A percentile compares a stretch with the other conserved stretches of the same genome.
Evolutionary conservation across 2,113 vertebrate species (phyloP).

Genomic region (Calyptommatus sinebrachiatus): DNA sequence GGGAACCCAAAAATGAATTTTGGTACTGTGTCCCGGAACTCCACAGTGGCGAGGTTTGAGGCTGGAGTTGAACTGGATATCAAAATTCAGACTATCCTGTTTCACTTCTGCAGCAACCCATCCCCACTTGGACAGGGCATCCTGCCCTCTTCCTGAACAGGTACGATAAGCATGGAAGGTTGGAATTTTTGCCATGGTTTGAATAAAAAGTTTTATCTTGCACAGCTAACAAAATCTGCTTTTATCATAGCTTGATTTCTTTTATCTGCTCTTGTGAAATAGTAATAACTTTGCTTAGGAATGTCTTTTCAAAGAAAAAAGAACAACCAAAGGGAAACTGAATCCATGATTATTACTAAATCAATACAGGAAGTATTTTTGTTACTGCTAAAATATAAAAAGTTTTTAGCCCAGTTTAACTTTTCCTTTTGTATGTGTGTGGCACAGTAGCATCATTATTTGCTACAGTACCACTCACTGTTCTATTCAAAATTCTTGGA

Average conservation of each 20-base stretch:
- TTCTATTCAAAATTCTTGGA: conserved; percentile 33
- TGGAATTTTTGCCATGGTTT: neutral
- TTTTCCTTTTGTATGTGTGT: conserved; percentile 10
- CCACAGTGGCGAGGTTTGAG: too few relatives aligned
- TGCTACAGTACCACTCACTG: conserved; percentile 14
- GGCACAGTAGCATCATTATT: conserved; percentile 4
- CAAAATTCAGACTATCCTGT: too few relatives aligned
- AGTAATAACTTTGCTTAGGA: neutral
- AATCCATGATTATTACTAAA: neutral
- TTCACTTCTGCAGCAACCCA: too few relatives aligned
- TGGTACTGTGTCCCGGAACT: too few relatives aligned
- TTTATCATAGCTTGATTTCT: neutral
- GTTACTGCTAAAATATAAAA: conserved; percentile 9
- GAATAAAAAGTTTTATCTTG: neutral
- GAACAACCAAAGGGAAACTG: neutral
- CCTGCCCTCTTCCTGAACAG: too few relatives aligned
- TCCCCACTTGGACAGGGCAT: too few relatives aligned
- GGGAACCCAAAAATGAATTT: too few relatives aligned
- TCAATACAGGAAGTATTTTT: conserved; percentile 12
- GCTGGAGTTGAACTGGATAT: too few relatives aligned
- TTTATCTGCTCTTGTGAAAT: neutral
- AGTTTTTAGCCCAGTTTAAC: conserved; percentile 28
- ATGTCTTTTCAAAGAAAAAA: neutral
- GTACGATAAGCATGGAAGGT: too few relatives aligned
- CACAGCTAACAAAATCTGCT: neutral